Evolutionary conservation across 2,888 invertebrate genomes (phyloP).

Genomic region (Cheilosia vulpina): DNA sequence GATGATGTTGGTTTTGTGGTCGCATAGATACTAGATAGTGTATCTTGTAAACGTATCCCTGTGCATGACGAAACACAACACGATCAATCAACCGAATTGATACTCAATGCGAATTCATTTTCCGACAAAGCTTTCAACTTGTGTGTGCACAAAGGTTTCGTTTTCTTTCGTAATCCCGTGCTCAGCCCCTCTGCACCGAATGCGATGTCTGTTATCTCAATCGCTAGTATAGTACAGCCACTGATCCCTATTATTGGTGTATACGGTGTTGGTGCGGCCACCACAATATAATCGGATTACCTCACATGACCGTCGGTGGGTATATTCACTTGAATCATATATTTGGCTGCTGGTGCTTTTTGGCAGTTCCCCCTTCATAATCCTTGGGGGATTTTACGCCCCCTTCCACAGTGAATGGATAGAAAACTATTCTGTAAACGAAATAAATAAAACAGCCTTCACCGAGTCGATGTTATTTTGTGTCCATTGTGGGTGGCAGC

Average conservation of each 20-base stretch:
- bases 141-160: not conserved
- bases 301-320: constrained; percentile 40
- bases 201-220: constrained; percentile 27
- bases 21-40: constrained; percentile 53
- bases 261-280: constrained; percentile 2
- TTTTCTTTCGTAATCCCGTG: not conserved
- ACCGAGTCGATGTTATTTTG: not conserved
- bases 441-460: constrained; percentile 32
- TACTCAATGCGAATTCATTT: constrained; percentile 71
- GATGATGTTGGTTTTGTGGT: constrained; percentile 41
- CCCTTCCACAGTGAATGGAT: constrained; percentile 10
- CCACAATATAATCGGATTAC: constrained; percentile 64
- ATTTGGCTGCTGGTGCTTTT: constrained; percentile 14
- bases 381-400: not conserved
- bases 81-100: constrained; percentile 70
- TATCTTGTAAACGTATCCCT: constrained; percentile 63
- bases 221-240: not conserved
- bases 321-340: constrained; percentile 8
- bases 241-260: not conserved
- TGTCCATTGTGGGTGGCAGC: constrained; percentile 9
- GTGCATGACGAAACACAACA: constrained; percentile 32
- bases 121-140: constrained; percentile 43
- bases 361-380: not conserved
- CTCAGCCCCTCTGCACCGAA: not conserved
- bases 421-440: constrained; percentile 34